phyloP scores from a whole-genome alignment of 2,797 vertebrate species.

The Cirrhinus mrigala region DNA sequence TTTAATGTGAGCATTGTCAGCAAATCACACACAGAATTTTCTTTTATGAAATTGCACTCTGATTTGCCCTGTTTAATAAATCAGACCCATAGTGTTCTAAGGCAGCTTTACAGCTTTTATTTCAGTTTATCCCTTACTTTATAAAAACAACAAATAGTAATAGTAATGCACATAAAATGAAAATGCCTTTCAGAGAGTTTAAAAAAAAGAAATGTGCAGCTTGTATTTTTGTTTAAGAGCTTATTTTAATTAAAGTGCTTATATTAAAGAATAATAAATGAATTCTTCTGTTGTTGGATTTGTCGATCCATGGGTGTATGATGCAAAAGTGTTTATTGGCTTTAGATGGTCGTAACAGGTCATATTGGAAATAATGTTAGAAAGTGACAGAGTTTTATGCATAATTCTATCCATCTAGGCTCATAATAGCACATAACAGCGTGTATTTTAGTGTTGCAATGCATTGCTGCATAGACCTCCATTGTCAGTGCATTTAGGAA shows the following conservation, averaged over 20 bases:
- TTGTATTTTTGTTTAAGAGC: neutral
- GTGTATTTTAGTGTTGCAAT: neutral
- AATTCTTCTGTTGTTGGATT: neutral
- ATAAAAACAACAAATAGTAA: neutral
- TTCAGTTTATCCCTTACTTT: neutral
- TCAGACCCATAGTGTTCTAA: neutral
- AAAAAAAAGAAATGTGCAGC: neutral
- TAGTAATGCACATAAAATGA: neutral
- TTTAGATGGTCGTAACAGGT: neutral
- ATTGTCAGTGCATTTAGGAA: neutral
- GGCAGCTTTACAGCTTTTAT: neutral
- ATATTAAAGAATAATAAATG: neutral
- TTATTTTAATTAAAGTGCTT: neutral
- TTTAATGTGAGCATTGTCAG: too few species aligned
- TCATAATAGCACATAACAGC: neutral
- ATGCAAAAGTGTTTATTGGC: neutral
- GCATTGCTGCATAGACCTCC: neutral
- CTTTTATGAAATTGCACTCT: too few species aligned
- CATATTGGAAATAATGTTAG: neutral
- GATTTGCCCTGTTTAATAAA: too few species aligned
- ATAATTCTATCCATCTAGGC: neutral
- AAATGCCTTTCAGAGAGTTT: neutral
- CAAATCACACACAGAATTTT: too few species aligned
- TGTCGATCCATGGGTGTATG: neutral
- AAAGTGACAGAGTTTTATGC: neutral